These are phyloP conservation scores for Eubasilissa regina DNA, from an alignment of 1,140 invertebrate genomes.

Conservation along the genomic window DNA sequence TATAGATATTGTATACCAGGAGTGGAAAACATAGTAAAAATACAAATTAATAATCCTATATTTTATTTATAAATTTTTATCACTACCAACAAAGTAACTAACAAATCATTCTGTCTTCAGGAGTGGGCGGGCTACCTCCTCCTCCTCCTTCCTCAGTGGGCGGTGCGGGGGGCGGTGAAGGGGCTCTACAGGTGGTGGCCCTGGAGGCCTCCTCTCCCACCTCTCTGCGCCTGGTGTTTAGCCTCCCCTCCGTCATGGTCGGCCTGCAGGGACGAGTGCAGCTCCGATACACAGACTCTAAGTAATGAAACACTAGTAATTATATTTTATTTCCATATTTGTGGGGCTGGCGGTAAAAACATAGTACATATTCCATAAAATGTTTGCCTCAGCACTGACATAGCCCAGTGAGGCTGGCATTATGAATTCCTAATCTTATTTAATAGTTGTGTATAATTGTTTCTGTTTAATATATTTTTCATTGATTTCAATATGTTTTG, in stretches of 20 bases:
- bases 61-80: no score
- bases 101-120: conserved; percentile 26
- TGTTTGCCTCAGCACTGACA: no score
- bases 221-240: conserved; percentile 86
- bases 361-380: no score
- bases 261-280: conserved; percentile 88
- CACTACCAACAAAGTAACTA: background rate
- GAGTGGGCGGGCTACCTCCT: conserved; percentile 46
- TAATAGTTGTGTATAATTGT: no score
- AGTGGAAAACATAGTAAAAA: no score
- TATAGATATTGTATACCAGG: no score
- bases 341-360: background rate
- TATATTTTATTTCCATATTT: background rate
- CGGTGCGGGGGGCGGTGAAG: conserved; percentile 36
- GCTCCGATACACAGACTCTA: conserved; percentile 84
- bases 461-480: no score
- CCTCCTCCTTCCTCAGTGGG: background rate
- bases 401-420: no score
- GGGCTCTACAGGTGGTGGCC: conserved; percentile 76
- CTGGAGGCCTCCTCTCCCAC: conserved; percentile 84
- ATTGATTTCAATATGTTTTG: no score
- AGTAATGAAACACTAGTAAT: conserved; percentile 65
- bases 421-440: no score
- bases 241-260: conserved; percentile 85
- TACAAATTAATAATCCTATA: no score